A percentile compares a stretch with the other conserved stretches of the same genome.
Conservation (phyloP, 2,113 vertebrate species). For the Sturnus vulgaris region DNA sequence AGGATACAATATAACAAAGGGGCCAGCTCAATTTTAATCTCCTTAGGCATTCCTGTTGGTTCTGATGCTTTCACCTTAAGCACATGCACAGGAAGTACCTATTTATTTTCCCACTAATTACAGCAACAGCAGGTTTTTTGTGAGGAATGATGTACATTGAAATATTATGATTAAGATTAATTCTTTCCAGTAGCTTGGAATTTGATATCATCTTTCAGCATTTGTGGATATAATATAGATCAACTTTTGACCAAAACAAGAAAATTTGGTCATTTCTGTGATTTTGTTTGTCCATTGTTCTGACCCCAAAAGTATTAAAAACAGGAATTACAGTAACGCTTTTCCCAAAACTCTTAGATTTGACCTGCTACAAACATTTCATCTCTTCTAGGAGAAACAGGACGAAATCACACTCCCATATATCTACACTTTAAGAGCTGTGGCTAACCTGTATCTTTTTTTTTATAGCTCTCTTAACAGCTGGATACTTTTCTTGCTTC, state of each 20-base stretch:
- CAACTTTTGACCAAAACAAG: neutral
- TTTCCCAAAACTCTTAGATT: neutral
- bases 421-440: slow-evolving; percentile 21
- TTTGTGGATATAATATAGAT: neutral
- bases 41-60: neutral
- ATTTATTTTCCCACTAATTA: neutral
- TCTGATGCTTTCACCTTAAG: neutral
- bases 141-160: neutral
- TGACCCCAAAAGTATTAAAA: neutral
- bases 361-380: neutral
- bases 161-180: neutral
- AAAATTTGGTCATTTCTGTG: neutral
- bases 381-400: neutral
- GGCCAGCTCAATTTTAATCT: neutral
- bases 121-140: neutral
- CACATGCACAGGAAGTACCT: neutral
- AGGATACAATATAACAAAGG: neutral
- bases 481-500: slow-evolving; percentile 27
- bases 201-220: neutral
- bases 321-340: neutral
- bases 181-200: neutral
- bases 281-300: neutral
- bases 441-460: slow-evolving; percentile 27
- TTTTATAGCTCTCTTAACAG: slow-evolving; percentile 37
- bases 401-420: neutral